A percentile compares a stretch with the other conserved stretches of the same genome.
Conservation (phyloP, 2,797 vertebrate species). For the Cyprinella venusta region DNA sequence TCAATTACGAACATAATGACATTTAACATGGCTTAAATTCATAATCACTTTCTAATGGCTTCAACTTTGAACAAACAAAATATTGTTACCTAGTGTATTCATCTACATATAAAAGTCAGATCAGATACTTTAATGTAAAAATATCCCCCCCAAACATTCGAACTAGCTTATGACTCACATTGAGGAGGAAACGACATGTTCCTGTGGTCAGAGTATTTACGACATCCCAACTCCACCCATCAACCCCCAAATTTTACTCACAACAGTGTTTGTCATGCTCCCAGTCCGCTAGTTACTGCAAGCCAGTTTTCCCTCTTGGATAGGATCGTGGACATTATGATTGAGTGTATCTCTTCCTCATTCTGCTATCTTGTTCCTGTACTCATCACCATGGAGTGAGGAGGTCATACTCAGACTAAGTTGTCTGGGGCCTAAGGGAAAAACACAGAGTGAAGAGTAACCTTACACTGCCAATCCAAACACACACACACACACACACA, state of each 20-base stretch:
- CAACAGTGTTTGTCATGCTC: constrained; percentile 39
- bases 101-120: background rate
- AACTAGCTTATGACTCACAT: constrained; percentile 8
- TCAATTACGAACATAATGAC: background rate
- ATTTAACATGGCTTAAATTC: background rate
- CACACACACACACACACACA: constrained; percentile 32
- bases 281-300: constrained; percentile 35
- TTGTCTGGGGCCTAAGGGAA: constrained; percentile 42
- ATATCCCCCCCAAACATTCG: background rate
- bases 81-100: background rate
- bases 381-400: constrained; percentile 31
- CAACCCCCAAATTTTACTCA: constrained; percentile 30
- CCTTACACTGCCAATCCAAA: constrained; percentile 20
- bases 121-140: background rate
- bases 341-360: constrained; percentile 29
- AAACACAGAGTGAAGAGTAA: constrained; percentile 31
- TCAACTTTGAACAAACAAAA: background rate
- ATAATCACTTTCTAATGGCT: background rate
- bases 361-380: constrained; percentile 32
- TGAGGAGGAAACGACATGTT: background rate
- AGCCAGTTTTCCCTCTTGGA: constrained; percentile 35
- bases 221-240: constrained; percentile 29
- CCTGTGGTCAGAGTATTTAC: constrained; percentile 39
- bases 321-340: constrained; percentile 40
- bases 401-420: constrained; percentile 40